These are phyloP conservation scores for Eupithecia subfuscata DNA, from an alignment of 2,888 invertebrate genomes.

Conservation along the genomic window DNA sequence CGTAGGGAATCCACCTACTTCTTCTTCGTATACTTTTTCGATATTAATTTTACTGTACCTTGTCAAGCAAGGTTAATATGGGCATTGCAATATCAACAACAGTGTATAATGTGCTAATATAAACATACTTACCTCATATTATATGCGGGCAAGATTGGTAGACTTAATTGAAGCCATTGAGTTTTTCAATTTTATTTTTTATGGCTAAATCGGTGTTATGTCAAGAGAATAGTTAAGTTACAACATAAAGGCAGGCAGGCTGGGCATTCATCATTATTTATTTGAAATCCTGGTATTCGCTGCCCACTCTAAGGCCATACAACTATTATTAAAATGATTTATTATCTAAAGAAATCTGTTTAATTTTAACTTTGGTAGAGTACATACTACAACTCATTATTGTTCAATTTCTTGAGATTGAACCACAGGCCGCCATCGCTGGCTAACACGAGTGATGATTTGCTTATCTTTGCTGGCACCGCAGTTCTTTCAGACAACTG, in stretches of 20 bases:
- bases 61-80: not conserved
- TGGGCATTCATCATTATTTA: not conserved
- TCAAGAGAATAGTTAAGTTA: not conserved
- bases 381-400: conserved; percentile 10
- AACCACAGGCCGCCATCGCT: conserved; percentile 74
- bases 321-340: not conserved
- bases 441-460: conserved; percentile 65
- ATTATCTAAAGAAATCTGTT: not conserved
- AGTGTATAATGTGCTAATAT: not conserved
- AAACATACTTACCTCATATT: not conserved
- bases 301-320: not conserved
- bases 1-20: not conserved
- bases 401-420: conserved; percentile 59
- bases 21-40: not conserved
- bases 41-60: not conserved
- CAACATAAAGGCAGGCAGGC: not conserved
- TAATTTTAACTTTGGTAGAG: conserved; percentile 1
- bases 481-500: conserved; percentile 64
- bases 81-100: not conserved
- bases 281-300: not conserved
- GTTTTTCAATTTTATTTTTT: not conserved
- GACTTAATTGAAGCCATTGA: not conserved
- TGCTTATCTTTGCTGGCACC: conserved; percentile 68
- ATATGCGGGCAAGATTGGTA: not conserved
- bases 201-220: not conserved